Evolutionary conservation across 2,797 vertebrate species (phyloP).

Genomic region (Eleutherodactylus coqui): DNA sequence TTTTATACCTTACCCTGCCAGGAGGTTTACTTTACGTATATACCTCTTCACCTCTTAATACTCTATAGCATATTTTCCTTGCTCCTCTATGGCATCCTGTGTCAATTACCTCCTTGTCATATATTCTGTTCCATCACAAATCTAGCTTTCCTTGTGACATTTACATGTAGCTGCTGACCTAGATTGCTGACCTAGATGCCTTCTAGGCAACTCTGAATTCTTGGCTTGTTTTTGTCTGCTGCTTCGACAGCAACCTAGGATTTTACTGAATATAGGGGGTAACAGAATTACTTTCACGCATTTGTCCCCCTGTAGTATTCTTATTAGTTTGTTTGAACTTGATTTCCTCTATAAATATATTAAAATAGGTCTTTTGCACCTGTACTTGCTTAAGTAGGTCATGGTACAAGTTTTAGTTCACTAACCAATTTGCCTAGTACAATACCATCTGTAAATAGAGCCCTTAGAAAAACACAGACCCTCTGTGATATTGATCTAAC

Average conservation of each 20-base stretch:
- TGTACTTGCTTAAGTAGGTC: neutral
- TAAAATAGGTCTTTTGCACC: neutral
- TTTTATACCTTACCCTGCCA: too few species aligned
- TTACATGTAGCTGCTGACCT: neutral
- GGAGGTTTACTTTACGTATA: too few species aligned
- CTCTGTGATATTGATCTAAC: slow-evolving; percentile 23
- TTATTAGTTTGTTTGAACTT: neutral
- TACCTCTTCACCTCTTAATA: neutral
- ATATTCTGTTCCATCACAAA: too few species aligned
- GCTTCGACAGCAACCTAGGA: neutral
- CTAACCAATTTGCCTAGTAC: neutral
- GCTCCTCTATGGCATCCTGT: neutral
- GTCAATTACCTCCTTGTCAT: too few species aligned
- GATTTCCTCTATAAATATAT: neutral
- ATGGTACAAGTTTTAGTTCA: neutral
- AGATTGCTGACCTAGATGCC: neutral
- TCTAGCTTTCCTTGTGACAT: too few species aligned
- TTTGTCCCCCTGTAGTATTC: neutral
- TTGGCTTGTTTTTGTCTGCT: neutral
- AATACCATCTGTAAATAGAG: neutral
- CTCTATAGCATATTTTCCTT: neutral
- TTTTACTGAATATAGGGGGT: neutral
- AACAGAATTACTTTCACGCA: neutral
- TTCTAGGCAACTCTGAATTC: neutral
- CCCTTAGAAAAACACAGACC: neutral